These are phyloP conservation scores for Lycocerus yunnanus DNA, from an alignment of 2,888 invertebrate species.

Conservation along the genomic window DNA sequence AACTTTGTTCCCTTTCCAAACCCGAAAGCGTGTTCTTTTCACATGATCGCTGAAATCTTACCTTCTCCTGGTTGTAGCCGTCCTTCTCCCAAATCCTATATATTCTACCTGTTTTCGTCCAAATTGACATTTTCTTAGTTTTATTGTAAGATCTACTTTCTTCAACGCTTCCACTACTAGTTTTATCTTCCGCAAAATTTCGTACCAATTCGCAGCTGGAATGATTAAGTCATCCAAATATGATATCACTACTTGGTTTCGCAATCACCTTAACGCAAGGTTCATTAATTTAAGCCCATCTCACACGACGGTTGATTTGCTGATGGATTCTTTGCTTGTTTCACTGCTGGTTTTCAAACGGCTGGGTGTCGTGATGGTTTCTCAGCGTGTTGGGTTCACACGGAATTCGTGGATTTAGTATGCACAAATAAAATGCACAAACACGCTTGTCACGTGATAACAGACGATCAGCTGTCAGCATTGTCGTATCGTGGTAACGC, in stretches of 20 bases:
- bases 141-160: slow-evolving; percentile 39
- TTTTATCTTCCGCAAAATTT: slow-evolving; percentile 36
- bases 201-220: slow-evolving; percentile 32
- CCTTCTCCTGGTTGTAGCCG: slow-evolving; percentile 15
- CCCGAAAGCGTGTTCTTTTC: background rate
- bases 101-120: slow-evolving; percentile 36
- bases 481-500: too few relatives aligned
- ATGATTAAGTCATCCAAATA: slow-evolving; percentile 46
- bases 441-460: too few relatives aligned
- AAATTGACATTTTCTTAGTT: slow-evolving; percentile 41
- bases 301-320: too few relatives aligned
- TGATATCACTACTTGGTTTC: slow-evolving; percentile 30
- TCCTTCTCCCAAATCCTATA: slow-evolving; percentile 37
- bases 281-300: slow-evolving; percentile 42
- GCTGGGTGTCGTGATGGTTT: too few relatives aligned
- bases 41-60: slow-evolving; percentile 30
- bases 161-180: slow-evolving; percentile 33
- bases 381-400: too few relatives aligned
- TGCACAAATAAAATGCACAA: too few relatives aligned
- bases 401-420: too few relatives aligned
- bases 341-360: too few relatives aligned
- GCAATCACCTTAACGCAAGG: slow-evolving; percentile 23
- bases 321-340: too few relatives aligned
- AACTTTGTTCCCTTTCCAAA: slow-evolving; percentile 3
- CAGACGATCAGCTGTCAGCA: too few relatives aligned